Conservation (phyloP, 2,888 invertebrate species). For the Thecocarcelia acutangulata region DNA sequence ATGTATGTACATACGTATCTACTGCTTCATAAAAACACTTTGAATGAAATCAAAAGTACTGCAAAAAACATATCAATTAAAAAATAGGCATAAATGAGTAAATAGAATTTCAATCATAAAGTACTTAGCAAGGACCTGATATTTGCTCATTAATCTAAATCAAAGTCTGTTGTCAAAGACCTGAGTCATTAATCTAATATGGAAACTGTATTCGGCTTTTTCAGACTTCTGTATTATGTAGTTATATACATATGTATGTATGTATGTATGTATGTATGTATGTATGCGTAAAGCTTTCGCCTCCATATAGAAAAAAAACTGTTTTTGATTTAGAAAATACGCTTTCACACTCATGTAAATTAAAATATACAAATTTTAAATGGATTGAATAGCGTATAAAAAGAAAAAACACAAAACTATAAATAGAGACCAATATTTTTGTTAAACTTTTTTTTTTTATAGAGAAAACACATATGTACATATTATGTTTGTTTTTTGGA, state of each 20-base stretch:
- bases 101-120: conserved; percentile 13
- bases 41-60: conserved; percentile 11
- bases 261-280: no score
- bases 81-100: conserved; percentile 40
- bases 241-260: no score
- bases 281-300: background rate
- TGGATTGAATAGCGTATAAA: conserved; percentile 21
- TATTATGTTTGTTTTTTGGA: conserved; percentile 1
- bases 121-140: background rate
- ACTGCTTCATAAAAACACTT: conserved; percentile 11
- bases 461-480: no score
- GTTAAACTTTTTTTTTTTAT: conserved; percentile 1
- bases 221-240: no score
- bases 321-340: background rate
- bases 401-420: conserved; percentile 38
- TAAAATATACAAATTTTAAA: conserved; percentile 24
- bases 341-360: conserved; percentile 26
- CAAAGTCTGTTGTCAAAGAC: background rate
- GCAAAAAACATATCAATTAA: conserved; percentile 44
- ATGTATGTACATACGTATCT: no score
- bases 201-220: no score
- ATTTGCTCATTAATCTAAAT: background rate
- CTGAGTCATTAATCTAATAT: no score
- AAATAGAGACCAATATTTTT: conserved; percentile 57
- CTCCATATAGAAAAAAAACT: background rate